Conservation (phyloP, 2,113 vertebrate species). For the Dinomys branickii region DNA sequence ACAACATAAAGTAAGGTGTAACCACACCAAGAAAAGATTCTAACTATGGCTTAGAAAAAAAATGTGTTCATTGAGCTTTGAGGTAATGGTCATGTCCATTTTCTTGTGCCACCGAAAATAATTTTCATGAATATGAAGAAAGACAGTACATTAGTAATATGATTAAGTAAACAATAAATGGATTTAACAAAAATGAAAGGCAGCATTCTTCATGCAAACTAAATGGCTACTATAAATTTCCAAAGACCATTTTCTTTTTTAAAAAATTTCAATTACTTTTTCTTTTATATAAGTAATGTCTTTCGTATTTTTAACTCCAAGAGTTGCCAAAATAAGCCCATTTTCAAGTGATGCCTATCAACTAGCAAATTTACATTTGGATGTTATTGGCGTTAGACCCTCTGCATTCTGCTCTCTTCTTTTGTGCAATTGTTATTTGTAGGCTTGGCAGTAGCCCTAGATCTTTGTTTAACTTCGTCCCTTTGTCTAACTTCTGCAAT, state of each 20-base stretch:
- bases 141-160: slow-evolving; percentile 55
- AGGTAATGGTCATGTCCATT: slow-evolving; percentile 39
- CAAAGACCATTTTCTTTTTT: slow-evolving; percentile 60
- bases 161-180: slow-evolving; percentile 71
- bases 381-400: slow-evolving; percentile 83
- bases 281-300: slow-evolving; percentile 76
- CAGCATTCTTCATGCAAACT: slow-evolving; percentile 65
- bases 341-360: slow-evolving; percentile 83
- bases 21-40: slow-evolving; percentile 47
- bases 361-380: slow-evolving; percentile 83
- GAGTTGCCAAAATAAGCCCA: slow-evolving; percentile 85
- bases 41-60: background rate
- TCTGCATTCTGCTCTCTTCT: slow-evolving; percentile 78
- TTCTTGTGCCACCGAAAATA: slow-evolving; percentile 66
- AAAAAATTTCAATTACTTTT: slow-evolving; percentile 73
- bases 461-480: slow-evolving; percentile 77
- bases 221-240: slow-evolving; percentile 65
- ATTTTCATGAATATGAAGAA: slow-evolving; percentile 63
- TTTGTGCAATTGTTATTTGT: slow-evolving; percentile 82
- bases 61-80: slow-evolving; percentile 31
- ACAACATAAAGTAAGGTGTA: slow-evolving; percentile 47
- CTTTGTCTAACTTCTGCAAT: slow-evolving; percentile 73
- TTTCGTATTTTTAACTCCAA: slow-evolving; percentile 80
- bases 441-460: slow-evolving; percentile 81
- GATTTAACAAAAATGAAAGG: slow-evolving; percentile 66